Evolutionary conservation across 2,888 invertebrate species (phyloP), one percentile per base, ranked within the genome.

Genomic region (Volucella zonaria): DNA sequence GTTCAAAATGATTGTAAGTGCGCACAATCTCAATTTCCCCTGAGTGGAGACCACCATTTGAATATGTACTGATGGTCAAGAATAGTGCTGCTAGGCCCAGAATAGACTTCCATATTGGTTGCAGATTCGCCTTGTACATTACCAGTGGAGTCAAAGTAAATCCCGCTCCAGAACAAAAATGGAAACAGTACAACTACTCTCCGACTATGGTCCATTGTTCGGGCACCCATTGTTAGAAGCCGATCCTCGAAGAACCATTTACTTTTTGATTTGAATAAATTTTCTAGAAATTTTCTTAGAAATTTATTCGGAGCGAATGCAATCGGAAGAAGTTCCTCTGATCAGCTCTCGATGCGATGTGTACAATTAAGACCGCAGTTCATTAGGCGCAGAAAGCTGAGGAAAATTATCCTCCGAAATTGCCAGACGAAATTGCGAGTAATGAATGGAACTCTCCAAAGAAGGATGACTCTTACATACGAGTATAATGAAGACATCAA

Each of bases 401-500:
- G 73, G 56, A 40, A 62, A 82, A 77, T 67, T 82, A 38, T 40
- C 49, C 61, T 18, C 42, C 64, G 14, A 62, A 68, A 43, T 40
- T 52, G 52, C 45, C 45, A 58, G 59, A 9, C n/a, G 47, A 8
- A 43, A 67, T 11, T 11, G 40, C 45, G 47, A 52, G 51, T 54
- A 43, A 71, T 59, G 71, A 71, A 83, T 71, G 71, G 23, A 51
- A 64, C 47, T 51, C 67, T 45, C 43, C 14, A 15, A 54, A 61
- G 31, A 75, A 74, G 45, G 59, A 61, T 59, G 70, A 18, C 18
- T 56, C 58, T 3, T 23, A 23, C 23, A 23, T 23, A 23, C 23
- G 6, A 31, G 6, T 31, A 56, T 81, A 73, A 85, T 85, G 81
- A 85, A 85, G 85, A 77, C 85, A 85, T 85, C 81, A 85, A 81